A percentile compares a stretch with the other conserved stretches of the same genome.
Evolutionary conservation across 2,113 vertebrate genomes (phyloP).

Genomic region (Trichomycterus rosablanca): DNA sequence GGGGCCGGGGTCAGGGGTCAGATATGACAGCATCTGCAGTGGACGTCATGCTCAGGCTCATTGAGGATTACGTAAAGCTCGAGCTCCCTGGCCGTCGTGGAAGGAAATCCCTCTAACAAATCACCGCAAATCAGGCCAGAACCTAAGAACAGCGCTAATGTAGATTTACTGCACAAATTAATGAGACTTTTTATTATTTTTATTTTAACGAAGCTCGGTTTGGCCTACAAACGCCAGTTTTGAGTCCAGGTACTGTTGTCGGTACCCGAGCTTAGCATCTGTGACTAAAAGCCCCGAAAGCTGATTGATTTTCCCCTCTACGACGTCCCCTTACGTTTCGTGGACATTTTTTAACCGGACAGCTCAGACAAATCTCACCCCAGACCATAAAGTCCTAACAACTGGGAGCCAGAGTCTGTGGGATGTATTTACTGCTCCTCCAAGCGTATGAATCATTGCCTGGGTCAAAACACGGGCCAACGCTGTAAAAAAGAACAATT

Average conservation of each 20-base stretch:
- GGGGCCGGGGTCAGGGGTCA: conserved; percentile 31
- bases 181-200: not conserved
- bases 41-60: conserved; percentile 34
- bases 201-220: too few species aligned
- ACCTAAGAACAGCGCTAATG: conserved; percentile 27
- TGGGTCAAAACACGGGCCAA: not conserved
- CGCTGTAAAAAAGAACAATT: not conserved
- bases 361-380: not conserved
- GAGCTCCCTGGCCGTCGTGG: not conserved
- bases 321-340: too few species aligned
- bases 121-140: conserved; percentile 5
- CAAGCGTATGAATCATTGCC: not conserved
- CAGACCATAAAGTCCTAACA: too few species aligned
- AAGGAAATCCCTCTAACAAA: conserved; percentile 44
- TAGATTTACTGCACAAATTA: conserved; percentile 28
- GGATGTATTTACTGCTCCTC: too few species aligned
- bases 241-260: too few species aligned
- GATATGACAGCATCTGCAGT: conserved; percentile 36
- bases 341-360: too few species aligned
- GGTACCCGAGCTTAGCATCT: too few species aligned
- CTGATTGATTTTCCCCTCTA: too few species aligned
- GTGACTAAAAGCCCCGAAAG: too few species aligned
- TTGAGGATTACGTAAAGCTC: conserved; percentile 18
- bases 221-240: too few species aligned
- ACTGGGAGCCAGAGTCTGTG: too few species aligned